Conservation (phyloP, 2,113 vertebrate species). For the Eulemur rufifrons region DNA sequence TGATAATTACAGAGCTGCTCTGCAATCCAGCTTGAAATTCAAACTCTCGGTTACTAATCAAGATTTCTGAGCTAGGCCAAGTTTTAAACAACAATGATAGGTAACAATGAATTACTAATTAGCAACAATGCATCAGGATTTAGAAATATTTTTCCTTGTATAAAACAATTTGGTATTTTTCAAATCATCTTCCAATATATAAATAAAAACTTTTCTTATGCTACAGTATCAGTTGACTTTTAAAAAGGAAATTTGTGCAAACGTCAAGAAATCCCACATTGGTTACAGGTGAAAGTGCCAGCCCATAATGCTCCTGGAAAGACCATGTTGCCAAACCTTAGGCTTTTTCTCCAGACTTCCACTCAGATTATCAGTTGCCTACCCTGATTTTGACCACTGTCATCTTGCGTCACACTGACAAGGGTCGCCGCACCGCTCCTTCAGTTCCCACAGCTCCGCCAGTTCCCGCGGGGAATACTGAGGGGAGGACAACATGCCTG, state of each 20-base stretch:
- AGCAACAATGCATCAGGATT: background rate
- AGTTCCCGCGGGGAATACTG: conserved; percentile 93
- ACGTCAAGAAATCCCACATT: background rate
- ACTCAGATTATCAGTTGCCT: background rate
- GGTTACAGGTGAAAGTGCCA: background rate
- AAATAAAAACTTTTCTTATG: conserved; percentile 18
- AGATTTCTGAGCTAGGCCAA: conserved; percentile 37
- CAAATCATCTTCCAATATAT: conserved; percentile 31
- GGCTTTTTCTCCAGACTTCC: background rate
- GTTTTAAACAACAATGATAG: conserved; percentile 46
- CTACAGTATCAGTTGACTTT: conserved; percentile 35
- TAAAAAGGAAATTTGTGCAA: conserved; percentile 44
- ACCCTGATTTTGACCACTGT: background rate
- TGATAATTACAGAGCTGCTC: background rate
- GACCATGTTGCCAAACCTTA: accelerated
- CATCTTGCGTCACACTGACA: conserved; percentile 88
- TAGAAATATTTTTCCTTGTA: conserved; percentile 49
- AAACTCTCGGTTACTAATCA: background rate
- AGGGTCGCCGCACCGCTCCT: conserved; percentile 91
- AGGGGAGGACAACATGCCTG: conserved; percentile 96
- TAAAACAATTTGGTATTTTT: conserved; percentile 60
- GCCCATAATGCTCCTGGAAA: background rate
- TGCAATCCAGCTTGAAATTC: background rate
- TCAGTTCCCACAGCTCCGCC: conserved; percentile 89
- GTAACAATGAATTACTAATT: background rate